Evolutionary conservation across 2,888 invertebrate species (phyloP).

Genomic region (Gryllus longicercus): DNA sequence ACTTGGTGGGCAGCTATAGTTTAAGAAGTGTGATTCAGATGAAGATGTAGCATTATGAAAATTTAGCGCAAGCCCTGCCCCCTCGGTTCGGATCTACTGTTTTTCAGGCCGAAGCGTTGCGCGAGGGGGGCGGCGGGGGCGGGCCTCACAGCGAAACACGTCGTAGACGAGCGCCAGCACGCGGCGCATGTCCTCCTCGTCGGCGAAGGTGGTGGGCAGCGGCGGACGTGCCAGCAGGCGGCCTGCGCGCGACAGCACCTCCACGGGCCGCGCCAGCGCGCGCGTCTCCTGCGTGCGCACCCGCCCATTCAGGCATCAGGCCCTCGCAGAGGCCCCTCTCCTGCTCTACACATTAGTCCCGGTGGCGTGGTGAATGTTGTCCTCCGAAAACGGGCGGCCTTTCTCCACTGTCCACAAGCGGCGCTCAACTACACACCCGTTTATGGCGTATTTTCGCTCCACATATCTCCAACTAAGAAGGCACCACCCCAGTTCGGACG

Average conservation of each 20-base stretch:
- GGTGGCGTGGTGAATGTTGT: no score
- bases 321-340: background rate
- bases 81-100: background rate
- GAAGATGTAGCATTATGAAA: background rate
- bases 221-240: constrained; percentile 53
- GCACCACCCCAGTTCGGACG: no score
- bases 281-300: constrained; percentile 44
- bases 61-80: background rate
- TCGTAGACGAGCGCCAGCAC: constrained; percentile 72
- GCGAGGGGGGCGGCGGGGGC: background rate
- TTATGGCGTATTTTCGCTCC: no score
- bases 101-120: background rate
- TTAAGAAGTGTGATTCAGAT: constrained; percentile 31
- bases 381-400: no score
- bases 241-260: constrained; percentile 53
- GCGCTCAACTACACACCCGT: no score
- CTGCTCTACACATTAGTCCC: background rate
- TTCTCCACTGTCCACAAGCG: no score
- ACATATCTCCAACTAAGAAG: no score
- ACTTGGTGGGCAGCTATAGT: background rate
- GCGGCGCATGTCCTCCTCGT: constrained; percentile 70
- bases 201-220: constrained; percentile 51
- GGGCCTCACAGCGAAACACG: constrained; percentile 65
- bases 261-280: background rate
- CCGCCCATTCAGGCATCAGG: background rate